Base-by-base conservation (phyloP, 2,888 invertebrate genomes). In the Cosmopolites sordidus region DNA sequence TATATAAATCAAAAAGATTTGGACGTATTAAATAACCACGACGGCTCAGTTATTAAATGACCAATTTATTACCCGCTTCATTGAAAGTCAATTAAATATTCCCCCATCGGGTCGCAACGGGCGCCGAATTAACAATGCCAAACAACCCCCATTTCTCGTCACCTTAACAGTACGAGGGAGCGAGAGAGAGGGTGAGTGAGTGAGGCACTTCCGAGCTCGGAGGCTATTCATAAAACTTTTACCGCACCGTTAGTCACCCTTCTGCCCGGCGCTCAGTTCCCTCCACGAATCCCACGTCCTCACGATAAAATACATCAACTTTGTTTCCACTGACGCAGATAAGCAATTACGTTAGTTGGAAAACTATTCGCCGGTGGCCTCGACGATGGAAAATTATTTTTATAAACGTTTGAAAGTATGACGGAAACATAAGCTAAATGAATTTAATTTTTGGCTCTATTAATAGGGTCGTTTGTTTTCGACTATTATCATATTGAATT, bases 181-280 rank as follows among this genome's bases (percentile, higher is more conserved):
- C 43, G 14, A 48, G 46, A 38, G 16, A n/a, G n/a, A n/a, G n/a
- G n/a, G n/a, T n/a, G n/a, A n/a, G n/a, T n/a, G n/a, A n/a, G n/a
- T n/a, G n/a, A n/a, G n/a, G n/a, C n/a, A n/a, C n/a, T n/a, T n/a
- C n/a, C n/a, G n/a, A 47, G 43, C 37, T 38, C 30, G 43, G 43
- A 27, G 30, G 47, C 53, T 33, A 48, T 53, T 53, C 53, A 44
- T 40, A 44, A 53, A 53, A 48, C 37, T 54, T 54, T 54, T 49
- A 54, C 49, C 54, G 54, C 54, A 45, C 54, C 49, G 54, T 54
- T 54, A 54, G 54, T 41, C 49, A 48, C 54, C 54, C 29, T 48
- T 52, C 3, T 9, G 38, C 38, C 40, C 29, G 42, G 29, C 37
- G 15, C 39, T 38, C 30, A 27, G 29, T 47, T 22, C 39, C 47